Base-by-base conservation (phyloP, 2,797 vertebrate genomes). In the Neosilurus hyrtlii region DNA sequence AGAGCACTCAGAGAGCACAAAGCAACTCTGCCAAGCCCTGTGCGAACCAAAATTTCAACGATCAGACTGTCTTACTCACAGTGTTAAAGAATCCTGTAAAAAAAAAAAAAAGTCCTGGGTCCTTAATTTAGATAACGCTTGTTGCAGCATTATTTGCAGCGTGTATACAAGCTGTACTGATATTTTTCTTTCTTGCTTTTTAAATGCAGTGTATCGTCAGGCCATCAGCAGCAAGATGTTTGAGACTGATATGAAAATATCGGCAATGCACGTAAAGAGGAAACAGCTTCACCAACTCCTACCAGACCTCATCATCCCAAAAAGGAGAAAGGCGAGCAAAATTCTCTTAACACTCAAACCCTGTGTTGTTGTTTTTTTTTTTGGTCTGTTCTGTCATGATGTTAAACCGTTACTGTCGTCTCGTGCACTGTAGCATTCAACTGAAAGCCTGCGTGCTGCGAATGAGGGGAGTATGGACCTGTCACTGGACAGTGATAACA, bases 401-500 rank as follows among this genome's bases (percentile, higher is more conserved):
- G 20, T 52, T 75, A 11, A 79, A 56, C 9, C 22, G 0, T 70
- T 20, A 0, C 11, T 37, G 16, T 71, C 15, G 0, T 81, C 4
- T 2, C 49, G 6, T 9, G 6, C 82, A 20, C 88, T 91, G 30
- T 89, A 97, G 96, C 96, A 96, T 92, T 96, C 95, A 0, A 91
- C 93, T 20, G 96, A 97, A 89, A 94, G 95, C 12, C 93, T 95
- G 86, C 94, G 91, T 83, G 83, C 93, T 80, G 89, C 96, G 89
- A 95, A 94, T 81, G 96, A 97, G 84, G 95, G 92, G 92, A 95
- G 94, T 89, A 91, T 97, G 83, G 96, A 97, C 86, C 91, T 96
- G 85, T 96, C 95, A 35, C 88, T 96, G 91, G 96, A 97, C 93
- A 96, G 96, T 88, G 96, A 97, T 87, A 96, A 96, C 93, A 97